Evolutionary conservation across 2,888 invertebrate species (phyloP).

Genomic region (Pogonocherus hispidulus): DNA sequence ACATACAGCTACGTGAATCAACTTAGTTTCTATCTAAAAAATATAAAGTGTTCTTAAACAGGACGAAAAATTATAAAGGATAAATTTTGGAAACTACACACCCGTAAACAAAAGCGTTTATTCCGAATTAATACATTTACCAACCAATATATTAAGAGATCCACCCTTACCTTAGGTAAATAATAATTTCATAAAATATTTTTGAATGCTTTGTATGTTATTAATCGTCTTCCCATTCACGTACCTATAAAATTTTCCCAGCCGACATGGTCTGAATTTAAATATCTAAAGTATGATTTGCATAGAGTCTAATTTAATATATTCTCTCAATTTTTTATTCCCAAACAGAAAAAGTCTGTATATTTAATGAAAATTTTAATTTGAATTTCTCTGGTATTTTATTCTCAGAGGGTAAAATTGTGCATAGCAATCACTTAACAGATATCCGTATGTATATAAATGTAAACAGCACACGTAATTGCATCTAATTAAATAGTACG

Average conservation of each 20-base stretch:
- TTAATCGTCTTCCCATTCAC: neutral
- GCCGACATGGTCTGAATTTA: neutral
- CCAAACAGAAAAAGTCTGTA: neutral
- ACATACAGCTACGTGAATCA: too few relatives aligned
- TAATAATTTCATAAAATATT: too few relatives aligned
- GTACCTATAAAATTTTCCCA: neutral
- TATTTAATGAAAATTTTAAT: neutral
- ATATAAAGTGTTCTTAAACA: too few relatives aligned
- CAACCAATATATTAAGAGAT: too few relatives aligned
- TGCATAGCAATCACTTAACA: neutral
- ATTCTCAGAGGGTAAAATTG: neutral
- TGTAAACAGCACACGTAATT: neutral
- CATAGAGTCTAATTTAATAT: neutral
- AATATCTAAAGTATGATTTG: neutral
- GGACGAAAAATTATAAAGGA: too few relatives aligned
- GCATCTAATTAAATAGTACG: neutral
- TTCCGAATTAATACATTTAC: too few relatives aligned
- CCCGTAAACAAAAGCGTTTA: too few relatives aligned
- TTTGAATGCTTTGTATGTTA: too few relatives aligned
- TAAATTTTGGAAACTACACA: too few relatives aligned
- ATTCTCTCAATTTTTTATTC: neutral
- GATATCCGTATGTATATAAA: neutral
- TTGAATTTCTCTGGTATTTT: conserved; percentile 1
- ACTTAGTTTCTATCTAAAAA: too few relatives aligned
- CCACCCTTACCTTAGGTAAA: too few relatives aligned